A percentile compares a stretch with the other conserved stretches of the same genome.
phyloP scores from a whole-genome alignment of 2,888 invertebrate species.

The Drosophila niveifrons region DNA sequence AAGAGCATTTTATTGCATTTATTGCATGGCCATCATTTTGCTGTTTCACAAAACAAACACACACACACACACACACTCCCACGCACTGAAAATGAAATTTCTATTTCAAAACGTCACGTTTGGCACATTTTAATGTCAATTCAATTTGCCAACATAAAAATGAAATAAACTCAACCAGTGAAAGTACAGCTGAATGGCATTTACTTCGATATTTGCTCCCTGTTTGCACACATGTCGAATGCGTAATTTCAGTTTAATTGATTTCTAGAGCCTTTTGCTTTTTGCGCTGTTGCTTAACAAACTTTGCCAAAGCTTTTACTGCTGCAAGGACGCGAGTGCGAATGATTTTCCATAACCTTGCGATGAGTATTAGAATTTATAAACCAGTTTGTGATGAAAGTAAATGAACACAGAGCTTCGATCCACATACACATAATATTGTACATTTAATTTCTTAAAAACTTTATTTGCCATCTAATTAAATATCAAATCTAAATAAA shows the following conservation, averaged over 20 bases:
- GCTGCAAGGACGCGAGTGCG: conserved; percentile 45
- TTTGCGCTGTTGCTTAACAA: conserved; percentile 42
- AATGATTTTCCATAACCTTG: conserved; percentile 9
- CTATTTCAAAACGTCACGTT: conserved; percentile 57
- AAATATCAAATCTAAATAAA: no score
- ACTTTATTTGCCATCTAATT: no score
- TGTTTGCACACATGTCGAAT: conserved; percentile 72
- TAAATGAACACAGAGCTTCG: no score
- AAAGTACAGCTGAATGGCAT: conserved; percentile 38
- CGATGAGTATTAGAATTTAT: background rate
- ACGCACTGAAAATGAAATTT: background rate
- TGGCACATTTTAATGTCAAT: conserved; percentile 54
- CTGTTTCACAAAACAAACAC: background rate
- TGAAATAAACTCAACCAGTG: conserved; percentile 51
- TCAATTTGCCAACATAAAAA: conserved; percentile 42
- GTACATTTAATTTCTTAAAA: no score
- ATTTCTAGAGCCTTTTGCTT: conserved; percentile 61
- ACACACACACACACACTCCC: background rate
- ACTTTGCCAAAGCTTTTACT: conserved; percentile 67
- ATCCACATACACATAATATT: no score
- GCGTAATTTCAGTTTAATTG: conserved; percentile 78
- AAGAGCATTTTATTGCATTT: conserved; percentile 1
- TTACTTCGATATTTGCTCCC: conserved; percentile 7
- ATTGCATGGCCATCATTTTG: background rate
- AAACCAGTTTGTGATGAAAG: background rate